Evolutionary conservation across 2,797 vertebrate genomes (phyloP).

Genomic region (Esox lucius): DNA sequence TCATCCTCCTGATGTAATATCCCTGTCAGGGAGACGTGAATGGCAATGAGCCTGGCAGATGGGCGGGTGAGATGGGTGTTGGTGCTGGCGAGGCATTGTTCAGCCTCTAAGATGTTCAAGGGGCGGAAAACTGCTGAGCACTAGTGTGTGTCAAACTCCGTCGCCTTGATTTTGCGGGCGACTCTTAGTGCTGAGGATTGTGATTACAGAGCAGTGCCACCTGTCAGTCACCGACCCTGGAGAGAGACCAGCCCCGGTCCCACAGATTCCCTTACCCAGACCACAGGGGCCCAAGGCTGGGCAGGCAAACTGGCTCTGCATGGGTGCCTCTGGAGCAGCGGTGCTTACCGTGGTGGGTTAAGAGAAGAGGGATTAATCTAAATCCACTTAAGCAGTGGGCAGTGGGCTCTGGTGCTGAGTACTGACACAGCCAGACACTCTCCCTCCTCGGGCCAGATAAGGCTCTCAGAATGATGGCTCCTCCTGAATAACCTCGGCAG

Average conservation of each 20-base stretch:
- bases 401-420: conserved; percentile 48
- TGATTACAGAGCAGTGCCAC: conserved; percentile 57
- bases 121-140: conserved; percentile 46
- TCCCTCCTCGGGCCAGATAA: conserved; percentile 58
- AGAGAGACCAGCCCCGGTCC: conserved; percentile 30
- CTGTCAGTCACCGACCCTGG: conserved; percentile 21
- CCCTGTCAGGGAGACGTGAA: conserved; percentile 48
- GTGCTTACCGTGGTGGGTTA: conserved; percentile 61
- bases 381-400: conserved; percentile 63
- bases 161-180: conserved; percentile 39
- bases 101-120: conserved; percentile 39
- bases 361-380: conserved; percentile 66
- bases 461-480: conserved; percentile 46
- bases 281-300: conserved; percentile 29
- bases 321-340: conserved; percentile 64
- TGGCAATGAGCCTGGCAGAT: conserved; percentile 46
- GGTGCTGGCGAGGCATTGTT: conserved; percentile 23
- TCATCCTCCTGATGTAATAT: conserved; percentile 23
- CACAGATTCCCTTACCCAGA: conserved; percentile 16
- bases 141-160: conserved; percentile 44
- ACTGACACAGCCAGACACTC: conserved; percentile 46
- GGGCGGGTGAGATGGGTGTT: conserved; percentile 34
- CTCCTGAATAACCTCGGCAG: conserved; percentile 43
- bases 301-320: conserved; percentile 54
- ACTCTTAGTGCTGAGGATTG: conserved; percentile 46